Evolutionary conservation across 2,797 vertebrate genomes (phyloP).

Genomic region (Morus bassanus): DNA sequence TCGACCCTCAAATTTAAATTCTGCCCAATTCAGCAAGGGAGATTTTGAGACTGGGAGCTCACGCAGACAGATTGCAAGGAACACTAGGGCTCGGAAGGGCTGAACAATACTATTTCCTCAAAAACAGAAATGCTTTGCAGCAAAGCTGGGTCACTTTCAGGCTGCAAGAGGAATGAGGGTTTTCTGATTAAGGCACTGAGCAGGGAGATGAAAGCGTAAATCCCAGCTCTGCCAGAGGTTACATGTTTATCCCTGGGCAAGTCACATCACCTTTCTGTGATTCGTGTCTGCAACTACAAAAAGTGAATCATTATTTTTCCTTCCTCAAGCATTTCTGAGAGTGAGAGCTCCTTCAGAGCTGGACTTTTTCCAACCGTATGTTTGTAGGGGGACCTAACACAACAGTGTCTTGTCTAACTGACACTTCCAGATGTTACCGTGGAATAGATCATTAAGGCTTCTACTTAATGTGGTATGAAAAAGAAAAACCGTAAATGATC

Average conservation of each 20-base stretch:
- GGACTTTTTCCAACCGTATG: not conserved
- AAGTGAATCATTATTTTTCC: constrained; percentile 9
- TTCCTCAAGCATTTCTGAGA: constrained; percentile 3
- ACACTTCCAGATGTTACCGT: not conserved
- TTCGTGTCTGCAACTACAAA: not conserved
- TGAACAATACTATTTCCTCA: not conserved
- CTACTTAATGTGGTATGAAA: not conserved
- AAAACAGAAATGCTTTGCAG: not conserved
- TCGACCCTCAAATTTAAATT: not conserved
- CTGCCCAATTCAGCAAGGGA: not conserved
- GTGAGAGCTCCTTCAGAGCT: not conserved
- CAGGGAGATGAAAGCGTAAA: not conserved
- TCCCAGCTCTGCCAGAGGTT: not conserved
- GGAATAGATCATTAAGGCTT: not conserved
- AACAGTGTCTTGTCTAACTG: not conserved
- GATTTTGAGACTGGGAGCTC: not conserved
- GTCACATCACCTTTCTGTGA: constrained; percentile 28
- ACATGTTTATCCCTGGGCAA: constrained; percentile 7
- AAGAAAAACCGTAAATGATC: not conserved
- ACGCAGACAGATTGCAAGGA: not conserved
- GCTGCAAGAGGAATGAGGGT: not conserved
- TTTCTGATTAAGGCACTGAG: constrained; percentile 2
- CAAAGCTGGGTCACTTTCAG: not conserved
- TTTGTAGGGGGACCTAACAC: not conserved
- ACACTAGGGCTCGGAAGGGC: not conserved